Evolutionary conservation across 2,113 vertebrate species (phyloP).

Genomic region (Oryzias javanicus): DNA sequence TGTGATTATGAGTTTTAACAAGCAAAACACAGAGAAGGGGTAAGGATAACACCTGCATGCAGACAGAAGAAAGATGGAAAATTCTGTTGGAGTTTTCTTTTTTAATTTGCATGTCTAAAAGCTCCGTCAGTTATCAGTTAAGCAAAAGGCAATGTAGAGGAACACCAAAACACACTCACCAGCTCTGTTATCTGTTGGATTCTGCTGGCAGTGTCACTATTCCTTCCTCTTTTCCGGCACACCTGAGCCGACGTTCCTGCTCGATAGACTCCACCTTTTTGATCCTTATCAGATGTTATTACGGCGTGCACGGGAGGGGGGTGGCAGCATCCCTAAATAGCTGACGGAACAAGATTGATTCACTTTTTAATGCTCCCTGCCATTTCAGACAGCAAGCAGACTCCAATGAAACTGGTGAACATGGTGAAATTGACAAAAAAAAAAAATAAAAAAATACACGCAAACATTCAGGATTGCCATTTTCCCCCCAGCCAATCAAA

Average conservation of each 20-base stretch:
- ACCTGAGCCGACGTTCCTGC: slow-evolving; percentile 39
- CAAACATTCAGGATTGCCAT: slow-evolving; percentile 13
- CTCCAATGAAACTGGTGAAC: slow-evolving; percentile 50
- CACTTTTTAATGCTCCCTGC: slow-evolving; percentile 35
- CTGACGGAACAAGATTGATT: slow-evolving; percentile 38
- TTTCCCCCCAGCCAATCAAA: slow-evolving; percentile 14
- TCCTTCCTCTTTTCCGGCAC: slow-evolving; percentile 10
- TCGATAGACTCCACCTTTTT: slow-evolving; percentile 44
- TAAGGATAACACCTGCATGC: slow-evolving; percentile 39
- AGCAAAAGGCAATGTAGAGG: background rate
- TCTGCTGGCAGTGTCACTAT: background rate
- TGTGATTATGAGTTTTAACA: slow-evolving; percentile 18
- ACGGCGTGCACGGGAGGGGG: background rate
- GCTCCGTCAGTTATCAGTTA: background rate
- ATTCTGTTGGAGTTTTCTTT: background rate
- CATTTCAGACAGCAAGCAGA: slow-evolving; percentile 34
- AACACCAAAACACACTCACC: slow-evolving; percentile 8
- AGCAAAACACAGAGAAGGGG: slow-evolving; percentile 21
- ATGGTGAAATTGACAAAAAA: slow-evolving; percentile 34
- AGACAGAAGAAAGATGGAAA: too few relatives aligned
- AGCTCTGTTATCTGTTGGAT: slow-evolving; percentile 2
- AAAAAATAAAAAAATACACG: slow-evolving; percentile 13
- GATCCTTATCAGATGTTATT: slow-evolving; percentile 45
- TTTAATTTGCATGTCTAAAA: background rate
- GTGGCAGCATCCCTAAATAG: slow-evolving; percentile 32